Base-by-base conservation (phyloP, 2,888 invertebrate species). In the Aleiodes testaceus region DNA sequence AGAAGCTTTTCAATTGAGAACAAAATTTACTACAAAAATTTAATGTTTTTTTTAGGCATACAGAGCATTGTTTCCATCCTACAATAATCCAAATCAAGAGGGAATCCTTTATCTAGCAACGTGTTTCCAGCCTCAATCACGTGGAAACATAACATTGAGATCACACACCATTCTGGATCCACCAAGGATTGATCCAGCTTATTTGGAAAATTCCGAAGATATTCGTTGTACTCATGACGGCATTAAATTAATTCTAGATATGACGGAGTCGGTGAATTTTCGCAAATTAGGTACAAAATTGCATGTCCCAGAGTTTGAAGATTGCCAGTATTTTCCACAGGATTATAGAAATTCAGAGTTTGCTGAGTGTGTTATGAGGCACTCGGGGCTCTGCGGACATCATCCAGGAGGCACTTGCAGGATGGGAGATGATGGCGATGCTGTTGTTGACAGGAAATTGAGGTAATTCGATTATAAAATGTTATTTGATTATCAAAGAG, bases 381-480 rank as follows among this genome's bases (percentile, higher is more conserved):
- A 91, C 44, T 90, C 90, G 7, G 92, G 91, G 0, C 88, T 93
- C 22, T 91, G 93, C 0, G 93, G 94, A 0, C 95, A 96, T 84
- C 96, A 96, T 85, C 93, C 92, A 0, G 93, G 92, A 0, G 95
- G 96, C 11, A 94, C 93, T 0, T 94, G 94, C 81, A 90, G 92
- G 44, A 94, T 95, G 84, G 95, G 94, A 1, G 69, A 76, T 1
- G 79, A 80, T 18, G 88, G 84, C 42, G 74, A 79, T 53, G 89
- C 91, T 2, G 95, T 95, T 0, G 93, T 95, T 0, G 93, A 95
- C 80, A 87, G 91, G 1, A 81, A 91, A 50, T 85, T 94, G 5
- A 90, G 91, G 93, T 93, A 79, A 72, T 36, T 16, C 11, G 44
- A 12, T 22, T 4, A 44, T 45, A 0, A 70, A 30, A 44, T 50